phyloP scores from a whole-genome alignment of 1,140 invertebrate genomes.

The Zaprionus davidi region DNA sequence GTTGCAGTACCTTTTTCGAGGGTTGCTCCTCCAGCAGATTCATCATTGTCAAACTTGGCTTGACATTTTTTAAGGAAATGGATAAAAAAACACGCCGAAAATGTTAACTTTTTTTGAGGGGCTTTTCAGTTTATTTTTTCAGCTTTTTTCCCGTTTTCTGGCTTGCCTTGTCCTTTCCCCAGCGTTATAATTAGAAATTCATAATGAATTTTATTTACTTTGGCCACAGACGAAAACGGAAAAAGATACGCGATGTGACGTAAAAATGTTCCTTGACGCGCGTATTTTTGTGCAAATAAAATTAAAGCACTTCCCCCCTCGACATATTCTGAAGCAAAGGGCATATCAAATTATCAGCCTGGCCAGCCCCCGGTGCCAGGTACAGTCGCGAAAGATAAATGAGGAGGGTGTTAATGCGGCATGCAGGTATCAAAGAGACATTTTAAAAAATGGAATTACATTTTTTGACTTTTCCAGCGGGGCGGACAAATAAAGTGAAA shows the following conservation, averaged over 20 bases:
- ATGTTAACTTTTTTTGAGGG: conserved; percentile 7
- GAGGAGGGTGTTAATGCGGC: conserved; percentile 75
- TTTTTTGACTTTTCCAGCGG: conserved; percentile 65
- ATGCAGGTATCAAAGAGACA: conserved; percentile 81
- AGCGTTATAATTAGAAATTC: conserved; percentile 82
- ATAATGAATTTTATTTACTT: conserved; percentile 84
- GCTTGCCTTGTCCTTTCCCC: conserved; percentile 38
- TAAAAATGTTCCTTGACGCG: conserved; percentile 64
- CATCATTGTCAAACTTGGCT: conserved; percentile 79
- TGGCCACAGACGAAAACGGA: conserved; percentile 64
- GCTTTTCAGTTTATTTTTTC: conserved; percentile 51
- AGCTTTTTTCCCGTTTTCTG: conserved; percentile 33
- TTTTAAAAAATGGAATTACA: conserved; percentile 81
- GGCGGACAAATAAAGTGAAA: conserved; percentile 40
- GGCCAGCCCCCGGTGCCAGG: conserved; percentile 38
- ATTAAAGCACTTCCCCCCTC: conserved; percentile 68
- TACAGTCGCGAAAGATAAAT: conserved; percentile 45
- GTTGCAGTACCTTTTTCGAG: conserved; percentile 21
- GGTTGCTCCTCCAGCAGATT: conserved; percentile 67
- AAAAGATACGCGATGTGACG: conserved; percentile 51
- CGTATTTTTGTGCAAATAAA: conserved; percentile 80
- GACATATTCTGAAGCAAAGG: conserved; percentile 47
- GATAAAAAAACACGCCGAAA: conserved; percentile 29
- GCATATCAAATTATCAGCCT: conserved; percentile 81
- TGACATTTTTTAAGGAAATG: conserved; percentile 63